Evolutionary conservation across 2,797 vertebrate species (phyloP), one percentile per base, ranked within the genome.

Genomic region (Poeciliopsis paucimaculata): DNA sequence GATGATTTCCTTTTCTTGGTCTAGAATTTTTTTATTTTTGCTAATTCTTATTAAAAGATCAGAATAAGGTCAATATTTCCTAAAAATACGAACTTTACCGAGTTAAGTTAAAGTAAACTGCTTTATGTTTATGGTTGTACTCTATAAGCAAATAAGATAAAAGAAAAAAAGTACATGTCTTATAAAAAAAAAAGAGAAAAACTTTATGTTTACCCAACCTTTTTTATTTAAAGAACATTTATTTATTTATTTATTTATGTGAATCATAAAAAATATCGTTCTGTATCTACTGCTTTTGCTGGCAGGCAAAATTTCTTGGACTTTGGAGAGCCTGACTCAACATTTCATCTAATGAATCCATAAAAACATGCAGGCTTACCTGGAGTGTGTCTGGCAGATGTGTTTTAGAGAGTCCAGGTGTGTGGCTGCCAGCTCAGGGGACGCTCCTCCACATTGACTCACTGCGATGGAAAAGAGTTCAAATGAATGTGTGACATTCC

Each of bases 381-480:
- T 95, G 84, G 91, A 96, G 94, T 99, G 98, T 0, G 97, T 97
- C 88, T 94, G 94, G 87, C 98, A 99, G 93, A 98, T 91, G 88
- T 94, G 92, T 86, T 93, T 93, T 76, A 99, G 97, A 13, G 86
- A 93, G 84, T 96, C 96, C 92, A 99, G 92, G 83, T 96, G 96
- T 75, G 95, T 94, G 79, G 91, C 78, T 47, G 92, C 94, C 83
- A 96, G 93, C 31, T 92, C 92, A 49, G 94, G 94, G 43, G 91
- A 86, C 5, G 93, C 86, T 76, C 79, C 84, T 91, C 91, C 95
- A 95, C 96, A 96, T 89, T 87, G 96, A 93, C 89, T 93, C 95
- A 97, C 97, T 99, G 88, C 75, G 92, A 57, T 0, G 28, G n/a
- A 83, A 45, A 34, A 87, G 80, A 18, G 85, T 45, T 3, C 43